Evolutionary conservation across 2,797 vertebrate species (phyloP).

Genomic region (Enteromius trimaculatus): DNA sequence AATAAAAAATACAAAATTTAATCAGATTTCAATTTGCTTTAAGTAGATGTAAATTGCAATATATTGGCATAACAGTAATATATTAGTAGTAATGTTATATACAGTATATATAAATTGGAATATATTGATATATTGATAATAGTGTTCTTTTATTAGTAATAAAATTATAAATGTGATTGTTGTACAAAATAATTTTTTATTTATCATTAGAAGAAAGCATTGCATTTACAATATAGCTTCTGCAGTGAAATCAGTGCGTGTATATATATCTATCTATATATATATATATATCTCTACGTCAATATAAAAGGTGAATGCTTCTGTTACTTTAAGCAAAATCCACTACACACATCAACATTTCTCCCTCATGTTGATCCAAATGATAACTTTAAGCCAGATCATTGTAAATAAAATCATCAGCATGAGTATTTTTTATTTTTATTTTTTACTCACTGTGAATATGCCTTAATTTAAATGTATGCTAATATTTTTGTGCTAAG

Average conservation of each 20-base stretch:
- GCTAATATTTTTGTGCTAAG: neutral
- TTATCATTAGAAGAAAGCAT: neutral
- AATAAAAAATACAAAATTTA: neutral
- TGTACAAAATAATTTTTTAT: neutral
- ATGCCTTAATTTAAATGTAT: neutral
- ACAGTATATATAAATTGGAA: no score
- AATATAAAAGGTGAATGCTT: neutral
- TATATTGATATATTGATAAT: neutral
- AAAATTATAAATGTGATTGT: neutral
- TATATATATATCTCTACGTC: no score
- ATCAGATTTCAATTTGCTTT: neutral
- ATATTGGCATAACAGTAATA: neutral
- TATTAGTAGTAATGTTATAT: neutral
- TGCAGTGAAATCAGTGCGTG: neutral
- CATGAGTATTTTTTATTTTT: neutral
- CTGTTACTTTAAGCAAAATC: neutral
- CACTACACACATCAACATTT: neutral
- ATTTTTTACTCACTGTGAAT: neutral
- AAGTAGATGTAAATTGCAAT: neutral
- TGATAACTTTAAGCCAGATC: neutral
- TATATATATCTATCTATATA: no score
- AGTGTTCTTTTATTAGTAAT: neutral
- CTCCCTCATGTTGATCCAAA: neutral
- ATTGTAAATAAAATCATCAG: neutral
- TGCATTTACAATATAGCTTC: neutral